Conservation (phyloP, 2,888 invertebrate genomes). For the Pimpla rufipes region DNA sequence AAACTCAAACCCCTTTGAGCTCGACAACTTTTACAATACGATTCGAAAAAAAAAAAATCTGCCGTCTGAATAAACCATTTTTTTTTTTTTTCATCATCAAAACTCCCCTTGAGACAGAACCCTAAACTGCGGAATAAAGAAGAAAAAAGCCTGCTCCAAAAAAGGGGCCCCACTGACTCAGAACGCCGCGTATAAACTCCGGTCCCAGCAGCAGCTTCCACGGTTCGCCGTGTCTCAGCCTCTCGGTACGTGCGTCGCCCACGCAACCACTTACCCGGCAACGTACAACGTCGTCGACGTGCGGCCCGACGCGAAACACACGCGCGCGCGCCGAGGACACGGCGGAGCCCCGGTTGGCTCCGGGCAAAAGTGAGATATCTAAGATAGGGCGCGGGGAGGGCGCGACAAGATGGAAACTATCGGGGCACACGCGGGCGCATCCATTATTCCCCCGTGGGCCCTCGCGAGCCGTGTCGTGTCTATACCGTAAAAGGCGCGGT, state of each 20-base stretch:
- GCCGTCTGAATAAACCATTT: too few relatives aligned
- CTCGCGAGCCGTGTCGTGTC: conserved; percentile 28
- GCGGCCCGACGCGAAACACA: conserved; percentile 28
- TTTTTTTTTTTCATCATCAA: too few relatives aligned
- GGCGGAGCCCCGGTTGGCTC: conserved; percentile 39
- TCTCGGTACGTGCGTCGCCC: conserved; percentile 69
- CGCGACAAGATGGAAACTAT: conserved; percentile 68
- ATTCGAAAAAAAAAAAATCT: too few relatives aligned
- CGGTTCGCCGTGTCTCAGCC: conserved; percentile 47
- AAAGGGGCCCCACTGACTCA: not conserved
- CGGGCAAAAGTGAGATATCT: conserved; percentile 73
- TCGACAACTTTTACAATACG: too few relatives aligned
- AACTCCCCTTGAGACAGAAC: too few relatives aligned
- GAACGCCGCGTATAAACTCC: too few relatives aligned
- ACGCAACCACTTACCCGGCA: conserved; percentile 62
- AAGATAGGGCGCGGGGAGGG: conserved; percentile 70
- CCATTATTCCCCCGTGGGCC: conserved; percentile 67
- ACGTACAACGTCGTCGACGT: conserved; percentile 63
- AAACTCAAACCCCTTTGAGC: too few relatives aligned
- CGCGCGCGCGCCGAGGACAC: conserved; percentile 39
- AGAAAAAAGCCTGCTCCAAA: too few relatives aligned
- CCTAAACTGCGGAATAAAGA: too few relatives aligned
- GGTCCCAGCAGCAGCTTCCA: conserved; percentile 39
- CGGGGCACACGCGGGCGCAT: conserved; percentile 46
- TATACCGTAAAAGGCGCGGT: conserved; percentile 73